A percentile compares a stretch with the other conserved stretches of the same genome.
phyloP scores from a whole-genome alignment of 2,888 invertebrate species.

The Holacanthella duospinosa region DNA sequence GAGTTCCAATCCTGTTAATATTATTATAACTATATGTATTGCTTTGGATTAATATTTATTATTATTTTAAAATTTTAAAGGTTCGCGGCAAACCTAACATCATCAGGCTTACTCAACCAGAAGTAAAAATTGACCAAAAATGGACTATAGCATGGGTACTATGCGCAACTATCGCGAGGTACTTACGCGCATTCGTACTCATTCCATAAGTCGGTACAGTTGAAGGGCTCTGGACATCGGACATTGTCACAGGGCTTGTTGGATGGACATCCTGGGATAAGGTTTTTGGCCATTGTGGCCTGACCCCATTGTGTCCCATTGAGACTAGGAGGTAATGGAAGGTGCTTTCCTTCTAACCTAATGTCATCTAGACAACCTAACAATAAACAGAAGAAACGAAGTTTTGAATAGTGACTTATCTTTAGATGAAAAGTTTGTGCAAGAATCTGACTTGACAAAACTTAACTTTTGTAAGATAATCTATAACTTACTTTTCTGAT shows the following conservation, averaged over 20 bases:
- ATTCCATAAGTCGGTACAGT: conserved; percentile 95
- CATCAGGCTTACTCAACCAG: not conserved
- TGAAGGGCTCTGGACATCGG: conserved; percentile 84
- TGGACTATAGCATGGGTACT: no score
- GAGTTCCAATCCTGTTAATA: no score
- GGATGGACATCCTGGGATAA: conserved; percentile 84
- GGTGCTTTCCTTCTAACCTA: conserved; percentile 83
- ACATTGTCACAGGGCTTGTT: conserved; percentile 91
- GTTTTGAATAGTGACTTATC: not conserved
- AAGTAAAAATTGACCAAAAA: not conserved
- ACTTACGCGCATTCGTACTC: conserved; percentile 98
- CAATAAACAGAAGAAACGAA: not conserved
- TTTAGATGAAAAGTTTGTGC: not conserved
- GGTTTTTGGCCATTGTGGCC: conserved; percentile 83
- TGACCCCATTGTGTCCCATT: conserved; percentile 94
- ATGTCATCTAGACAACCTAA: conserved; percentile 69
- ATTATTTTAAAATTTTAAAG: no score
- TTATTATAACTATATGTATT: no score
- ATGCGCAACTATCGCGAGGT: no score
- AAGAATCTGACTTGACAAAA: no score
- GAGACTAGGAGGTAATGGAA: conserved; percentile 87
- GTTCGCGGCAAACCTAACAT: no score
- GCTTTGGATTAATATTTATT: no score
- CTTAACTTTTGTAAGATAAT: no score
- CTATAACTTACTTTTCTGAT: conserved; percentile 72